Conservation (phyloP, 2,113 vertebrate species). For the Phaethornis superciliosus region DNA sequence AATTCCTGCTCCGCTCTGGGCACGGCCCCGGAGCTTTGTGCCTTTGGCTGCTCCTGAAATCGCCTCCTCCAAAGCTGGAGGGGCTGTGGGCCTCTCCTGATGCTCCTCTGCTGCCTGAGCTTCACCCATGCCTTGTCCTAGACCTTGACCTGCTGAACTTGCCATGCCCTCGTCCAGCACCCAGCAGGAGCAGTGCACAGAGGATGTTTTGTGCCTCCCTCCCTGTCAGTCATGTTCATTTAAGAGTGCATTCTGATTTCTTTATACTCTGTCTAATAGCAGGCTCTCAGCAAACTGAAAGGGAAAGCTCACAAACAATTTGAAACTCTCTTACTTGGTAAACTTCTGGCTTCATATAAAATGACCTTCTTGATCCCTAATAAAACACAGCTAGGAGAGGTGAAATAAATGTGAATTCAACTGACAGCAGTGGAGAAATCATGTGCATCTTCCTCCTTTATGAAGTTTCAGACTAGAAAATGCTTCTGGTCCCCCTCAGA, state of each 20-base stretch:
- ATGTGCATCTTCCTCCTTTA: accelerated
- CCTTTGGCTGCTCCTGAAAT: too few relatives aligned
- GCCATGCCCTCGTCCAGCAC: too few relatives aligned
- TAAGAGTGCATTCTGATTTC: background rate
- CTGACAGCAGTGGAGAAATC: background rate
- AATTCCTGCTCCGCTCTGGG: too few relatives aligned
- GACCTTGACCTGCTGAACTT: too few relatives aligned
- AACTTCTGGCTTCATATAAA: background rate
- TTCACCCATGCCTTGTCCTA: too few relatives aligned
- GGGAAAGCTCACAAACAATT: background rate
- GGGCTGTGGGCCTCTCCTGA: too few relatives aligned
- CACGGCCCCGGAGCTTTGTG: too few relatives aligned
- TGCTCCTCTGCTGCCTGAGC: too few relatives aligned
- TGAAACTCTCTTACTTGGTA: background rate
- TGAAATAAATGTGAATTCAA: background rate
- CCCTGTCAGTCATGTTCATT: accelerated
- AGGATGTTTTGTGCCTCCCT: background rate
- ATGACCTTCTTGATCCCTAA: background rate
- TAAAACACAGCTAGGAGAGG: background rate
- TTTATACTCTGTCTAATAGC: background rate
- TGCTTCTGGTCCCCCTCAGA: accelerated
- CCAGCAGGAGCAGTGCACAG: too few relatives aligned
- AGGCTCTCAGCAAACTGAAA: background rate
- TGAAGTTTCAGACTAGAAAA: background rate
- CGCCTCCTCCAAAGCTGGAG: too few relatives aligned